phyloP scores from a whole-genome alignment of 1,140 invertebrate genomes.

The Ridgeia piscesae region DNA sequence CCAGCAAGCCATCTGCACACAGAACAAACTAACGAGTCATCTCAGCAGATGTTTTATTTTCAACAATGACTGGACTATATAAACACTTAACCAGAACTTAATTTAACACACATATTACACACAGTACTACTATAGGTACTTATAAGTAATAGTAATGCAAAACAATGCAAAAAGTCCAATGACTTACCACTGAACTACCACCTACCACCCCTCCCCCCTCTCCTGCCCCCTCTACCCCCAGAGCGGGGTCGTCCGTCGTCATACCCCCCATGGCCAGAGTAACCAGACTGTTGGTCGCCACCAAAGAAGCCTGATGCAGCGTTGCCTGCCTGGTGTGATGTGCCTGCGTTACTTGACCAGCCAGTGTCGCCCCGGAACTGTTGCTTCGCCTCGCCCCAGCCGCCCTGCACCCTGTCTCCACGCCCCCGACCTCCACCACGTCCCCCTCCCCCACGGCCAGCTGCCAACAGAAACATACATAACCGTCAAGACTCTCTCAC shows the following conservation, averaged over 20 bases:
- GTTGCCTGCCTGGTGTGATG: neutral
- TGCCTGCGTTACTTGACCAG: neutral
- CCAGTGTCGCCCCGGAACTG: constrained; percentile 7
- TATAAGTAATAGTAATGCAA: neutral
- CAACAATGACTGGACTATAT: neutral
- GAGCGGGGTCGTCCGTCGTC: constrained; percentile 39
- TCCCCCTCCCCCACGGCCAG: constrained; percentile 27
- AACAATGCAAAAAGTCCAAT: neutral
- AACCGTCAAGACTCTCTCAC: neutral
- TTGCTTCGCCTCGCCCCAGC: constrained; percentile 18
- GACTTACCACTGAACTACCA: constrained; percentile 8
- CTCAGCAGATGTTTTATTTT: too few relatives aligned
- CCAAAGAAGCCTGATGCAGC: constrained; percentile 8
- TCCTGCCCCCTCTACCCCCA: constrained; percentile 23
- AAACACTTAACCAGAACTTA: neutral
- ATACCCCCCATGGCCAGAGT: constrained; percentile 37
- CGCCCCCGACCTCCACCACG: constrained; percentile 34
- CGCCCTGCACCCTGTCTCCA: constrained; percentile 25
- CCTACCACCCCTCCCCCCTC: constrained; percentile 26
- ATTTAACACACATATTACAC: neutral
- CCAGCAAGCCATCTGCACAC: too few relatives aligned
- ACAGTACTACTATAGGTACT: neutral
- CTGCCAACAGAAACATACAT: constrained; percentile 25
- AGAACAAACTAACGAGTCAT: too few relatives aligned
- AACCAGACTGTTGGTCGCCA: constrained; percentile 37